Evolutionary conservation across 1,140 invertebrate genomes (phyloP).

Genomic region (Penaeus chinensis): DNA sequence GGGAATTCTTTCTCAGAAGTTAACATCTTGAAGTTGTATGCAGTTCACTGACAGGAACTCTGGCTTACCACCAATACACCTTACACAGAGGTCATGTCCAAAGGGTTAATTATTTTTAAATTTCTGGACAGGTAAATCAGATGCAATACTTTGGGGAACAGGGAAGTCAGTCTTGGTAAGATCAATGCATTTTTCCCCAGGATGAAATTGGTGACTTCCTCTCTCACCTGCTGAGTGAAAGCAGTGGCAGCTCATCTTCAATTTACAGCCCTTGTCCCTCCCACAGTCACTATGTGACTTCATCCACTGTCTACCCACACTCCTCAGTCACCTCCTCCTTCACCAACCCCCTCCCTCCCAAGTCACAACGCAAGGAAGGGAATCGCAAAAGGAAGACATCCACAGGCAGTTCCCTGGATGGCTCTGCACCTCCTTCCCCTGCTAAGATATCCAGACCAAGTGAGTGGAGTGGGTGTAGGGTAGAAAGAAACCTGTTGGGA

Average conservation of each 20-base stretch:
- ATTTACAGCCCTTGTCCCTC: background rate
- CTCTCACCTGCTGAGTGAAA: constrained; percentile 24
- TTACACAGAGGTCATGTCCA: too few species aligned
- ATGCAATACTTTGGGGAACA: too few species aligned
- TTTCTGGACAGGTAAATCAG: too few species aligned
- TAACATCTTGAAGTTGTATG: too few species aligned
- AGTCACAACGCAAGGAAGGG: constrained; percentile 13
- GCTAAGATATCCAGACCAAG: constrained; percentile 48
- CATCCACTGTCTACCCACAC: constrained; percentile 3
- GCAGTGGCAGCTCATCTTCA: background rate
- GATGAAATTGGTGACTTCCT: constrained; percentile 58
- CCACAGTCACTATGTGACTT: background rate
- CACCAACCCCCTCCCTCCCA: constrained; percentile 49
- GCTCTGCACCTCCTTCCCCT: background rate
- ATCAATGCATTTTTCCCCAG: constrained; percentile 33
- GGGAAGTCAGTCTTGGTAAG: background rate
- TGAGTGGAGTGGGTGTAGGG: constrained; percentile 11
- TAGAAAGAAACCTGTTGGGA: too few species aligned
- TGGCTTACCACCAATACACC: too few species aligned
- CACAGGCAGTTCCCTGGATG: constrained; percentile 1
- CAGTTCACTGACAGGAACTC: too few species aligned
- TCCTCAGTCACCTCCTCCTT: constrained; percentile 23
- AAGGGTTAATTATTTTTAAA: too few species aligned
- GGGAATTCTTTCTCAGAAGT: too few species aligned
- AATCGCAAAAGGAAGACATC: constrained; percentile 43